Evolutionary conservation across 1,140 invertebrate species (phyloP).

Genomic region (Drosophila teissieri): DNA sequence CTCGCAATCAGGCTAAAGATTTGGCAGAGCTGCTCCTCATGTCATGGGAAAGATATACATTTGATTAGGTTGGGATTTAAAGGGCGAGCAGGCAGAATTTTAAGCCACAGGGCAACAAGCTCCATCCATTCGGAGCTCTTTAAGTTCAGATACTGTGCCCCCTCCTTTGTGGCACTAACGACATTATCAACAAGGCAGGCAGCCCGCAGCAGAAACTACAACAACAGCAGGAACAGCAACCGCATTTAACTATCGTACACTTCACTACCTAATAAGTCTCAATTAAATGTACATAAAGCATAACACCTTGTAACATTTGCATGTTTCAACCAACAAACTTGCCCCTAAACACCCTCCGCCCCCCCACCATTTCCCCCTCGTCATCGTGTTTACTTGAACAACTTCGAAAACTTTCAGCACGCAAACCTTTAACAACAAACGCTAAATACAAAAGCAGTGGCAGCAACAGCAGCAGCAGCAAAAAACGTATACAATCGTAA

Average conservation of each 20-base stretch:
- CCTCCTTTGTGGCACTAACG: conserved; percentile 48
- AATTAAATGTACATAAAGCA: conserved; percentile 83
- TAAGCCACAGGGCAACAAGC: neutral
- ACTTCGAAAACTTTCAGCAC: conserved; percentile 64
- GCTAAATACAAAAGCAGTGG: conserved; percentile 53
- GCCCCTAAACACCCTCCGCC: neutral
- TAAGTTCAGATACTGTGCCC: neutral
- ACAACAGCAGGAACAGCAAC: conserved; percentile 23
- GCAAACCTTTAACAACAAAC: conserved; percentile 64
- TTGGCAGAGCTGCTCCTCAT: conserved; percentile 10
- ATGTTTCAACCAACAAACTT: conserved; percentile 48
- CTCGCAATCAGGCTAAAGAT: neutral
- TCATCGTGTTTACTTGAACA: conserved; percentile 45
- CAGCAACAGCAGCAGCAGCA: conserved; percentile 26
- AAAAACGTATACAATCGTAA: conserved; percentile 46
- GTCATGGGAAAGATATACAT: neutral
- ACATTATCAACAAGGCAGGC: conserved; percentile 65
- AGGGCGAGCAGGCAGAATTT: neutral
- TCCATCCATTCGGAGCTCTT: conserved; percentile 9
- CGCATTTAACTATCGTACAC: conserved; percentile 51
- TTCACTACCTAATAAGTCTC: conserved; percentile 79
- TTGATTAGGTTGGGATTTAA: conserved; percentile 27
- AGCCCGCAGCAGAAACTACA: neutral
- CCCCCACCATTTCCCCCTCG: too few species aligned
- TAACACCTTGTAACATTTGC: conserved; percentile 81